Evolutionary conservation across 2,113 vertebrate genomes (phyloP).

Genomic region (Ovibos moschatus): DNA sequence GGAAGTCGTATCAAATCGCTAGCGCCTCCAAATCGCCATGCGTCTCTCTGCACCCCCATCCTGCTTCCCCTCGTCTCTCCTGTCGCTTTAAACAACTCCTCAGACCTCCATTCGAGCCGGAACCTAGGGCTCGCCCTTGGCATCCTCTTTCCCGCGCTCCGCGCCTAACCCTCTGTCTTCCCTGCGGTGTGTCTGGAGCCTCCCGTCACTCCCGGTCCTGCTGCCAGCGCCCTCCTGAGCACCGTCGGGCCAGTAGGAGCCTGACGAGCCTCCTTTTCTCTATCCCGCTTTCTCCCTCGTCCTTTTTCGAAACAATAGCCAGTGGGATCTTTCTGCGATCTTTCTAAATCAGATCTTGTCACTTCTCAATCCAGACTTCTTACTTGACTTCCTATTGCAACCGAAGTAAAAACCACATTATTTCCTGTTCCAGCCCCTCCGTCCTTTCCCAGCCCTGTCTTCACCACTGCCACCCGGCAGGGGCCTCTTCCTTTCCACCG

Average conservation of each 20-base stretch:
- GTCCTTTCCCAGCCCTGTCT: not conserved
- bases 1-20: too few relatives aligned
- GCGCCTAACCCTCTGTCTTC: not conserved
- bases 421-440: not conserved
- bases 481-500: not conserved
- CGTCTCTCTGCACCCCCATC: not conserved
- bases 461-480: fast-evolving
- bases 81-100: not conserved
- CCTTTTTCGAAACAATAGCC: not conserved
- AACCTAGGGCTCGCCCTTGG: not conserved
- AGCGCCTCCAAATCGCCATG: not conserved
- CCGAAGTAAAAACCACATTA: not conserved
- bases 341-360: not conserved
- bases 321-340: not conserved
- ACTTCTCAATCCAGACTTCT: not conserved
- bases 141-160: not conserved
- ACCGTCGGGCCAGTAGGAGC: not conserved
- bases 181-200: not conserved
- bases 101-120: not conserved
- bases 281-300: not conserved
- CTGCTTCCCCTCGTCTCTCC: not conserved
- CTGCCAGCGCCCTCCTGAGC: not conserved
- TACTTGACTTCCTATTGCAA: not conserved
- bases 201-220: not conserved
- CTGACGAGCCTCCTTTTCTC: not conserved